Base-by-base conservation (phyloP, 2,888 invertebrate genomes). In the Didymodactylos carnosus region DNA sequence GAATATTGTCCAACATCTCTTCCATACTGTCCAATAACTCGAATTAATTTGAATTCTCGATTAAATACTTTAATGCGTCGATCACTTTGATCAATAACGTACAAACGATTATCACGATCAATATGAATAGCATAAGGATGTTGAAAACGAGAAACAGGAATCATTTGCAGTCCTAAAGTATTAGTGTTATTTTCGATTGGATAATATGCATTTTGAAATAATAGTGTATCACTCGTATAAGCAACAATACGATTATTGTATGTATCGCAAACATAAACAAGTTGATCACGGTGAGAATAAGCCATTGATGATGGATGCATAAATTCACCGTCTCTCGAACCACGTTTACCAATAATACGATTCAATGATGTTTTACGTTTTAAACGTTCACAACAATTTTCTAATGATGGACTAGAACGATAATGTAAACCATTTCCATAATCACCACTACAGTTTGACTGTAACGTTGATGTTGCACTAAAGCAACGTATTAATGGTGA, bases 41-140 rank as follows among this genome's bases (percentile, higher is more conserved):
- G 71, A 19, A 74, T 35, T 46, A 74, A 72, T 29, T 74, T 74
- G 46, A 74, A 74, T 27, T 74, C 53, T 25, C 43, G 35, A 62
- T 74, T 71, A 49, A 74, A 74, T 7, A 74, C 71, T 62, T 74
- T 74, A 19, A 74, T 72, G n/a, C 74, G 51, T 46, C 62, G 71
- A 27, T 71, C 43, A 29, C 71, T 71, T 39, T 74, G 74, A 69
- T 74, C 74, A 8, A 62, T 62, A 16, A 74, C 40, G 62, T 71
- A 74, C 11, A 74, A 39, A 39, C 71, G 46, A n/a, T 71, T 51
- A 25, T 74, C 62, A n/a, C 35, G 53, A 39, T 74, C 74, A n/a
- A 71, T 69, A 41, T 74, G 74, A 35, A 74, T 40, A 8, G 74
- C 71, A 71, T 74, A 74, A 4, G 74, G 74, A 72, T 74, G 40